Base-by-base conservation (phyloP, 2,797 vertebrate species). In the Clarias fuscus region DNA sequence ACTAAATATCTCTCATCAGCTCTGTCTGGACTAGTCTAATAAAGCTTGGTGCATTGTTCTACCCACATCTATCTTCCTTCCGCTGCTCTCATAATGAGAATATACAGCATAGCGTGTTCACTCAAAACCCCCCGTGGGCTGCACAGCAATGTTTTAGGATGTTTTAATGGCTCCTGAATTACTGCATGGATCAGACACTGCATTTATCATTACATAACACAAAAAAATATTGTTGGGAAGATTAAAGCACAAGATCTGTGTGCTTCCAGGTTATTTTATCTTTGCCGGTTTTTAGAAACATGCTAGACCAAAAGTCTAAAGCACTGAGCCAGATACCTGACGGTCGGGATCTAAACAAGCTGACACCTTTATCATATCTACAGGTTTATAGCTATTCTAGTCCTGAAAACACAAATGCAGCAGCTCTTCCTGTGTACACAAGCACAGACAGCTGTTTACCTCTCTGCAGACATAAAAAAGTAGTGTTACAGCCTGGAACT, bases 141-240 rank as follows among this genome's bases (percentile, higher is more conserved):
- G 68, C 64, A 84, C 85, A 92, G 86, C 93, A 92, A 94, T 95
- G 93, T 91, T 94, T 94, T 89, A 92, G 92, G 88, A 90, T 88
- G 89, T 90, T 93, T 93, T 93, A 94, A 95, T 93, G 91, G 93
- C 91, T 91, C 91, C 88, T 92, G 92, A 93, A 93, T 93, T 90
- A 90, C 67, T 90, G 88, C 90, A 89, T 87, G 90, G 86, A 91
- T 92, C 90, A 90, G 92, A 89, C 89, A 91, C 90, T 90, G 88
- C 89, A 93, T 94, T 93, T 72, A 88, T 94, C 92, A 93, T 82
- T 87, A 91, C 89, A 83, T 89, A 86, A 88, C 81, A 77, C 87
- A 91, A 92, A 92, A 33, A 91, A 14, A 79, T 79, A 62, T 64
- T 40, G 33, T 40, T 15, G 22, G 62, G 59, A 64, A 40, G 59